Conservation (phyloP, 2,888 invertebrate species). For the Platycheirus albimanus region DNA sequence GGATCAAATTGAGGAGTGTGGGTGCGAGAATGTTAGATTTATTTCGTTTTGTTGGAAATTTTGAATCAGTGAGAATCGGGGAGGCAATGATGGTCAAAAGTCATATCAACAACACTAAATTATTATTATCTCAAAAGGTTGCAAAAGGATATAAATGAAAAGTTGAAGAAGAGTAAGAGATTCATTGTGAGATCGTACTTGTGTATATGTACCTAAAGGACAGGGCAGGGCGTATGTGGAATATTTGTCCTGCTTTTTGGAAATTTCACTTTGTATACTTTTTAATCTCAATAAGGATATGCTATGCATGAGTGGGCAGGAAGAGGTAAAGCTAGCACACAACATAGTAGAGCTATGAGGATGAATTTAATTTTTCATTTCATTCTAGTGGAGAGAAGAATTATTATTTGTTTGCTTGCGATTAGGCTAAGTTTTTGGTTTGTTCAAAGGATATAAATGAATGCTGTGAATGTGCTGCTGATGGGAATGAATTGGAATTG, state of each 20-base stretch:
- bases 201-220: no score
- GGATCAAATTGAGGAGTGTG: background rate
- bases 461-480: constrained; percentile 5
- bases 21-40: constrained; percentile 51
- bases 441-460: constrained; percentile 31
- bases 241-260: constrained; percentile 64
- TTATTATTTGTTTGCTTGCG: constrained; percentile 57
- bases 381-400: constrained; percentile 26
- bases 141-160: constrained; percentile 75
- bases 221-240: constrained; percentile 44
- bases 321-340: background rate
- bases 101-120: constrained; percentile 84
- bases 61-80: constrained; percentile 73
- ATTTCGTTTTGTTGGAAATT: constrained; percentile 54
- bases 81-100: constrained; percentile 83
- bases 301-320: constrained; percentile 61
- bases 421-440: constrained; percentile 59
- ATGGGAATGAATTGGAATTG: constrained; percentile 51
- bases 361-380: constrained; percentile 53
- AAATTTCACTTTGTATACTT: constrained; percentile 52
- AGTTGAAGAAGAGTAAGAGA: constrained; percentile 39
- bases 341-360: background rate
- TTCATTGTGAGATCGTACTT: background rate
- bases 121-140: constrained; percentile 84
- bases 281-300: constrained; percentile 62